Base-by-base conservation (phyloP, 2,888 invertebrate genomes). In the Dryobotodes eremita region DNA sequence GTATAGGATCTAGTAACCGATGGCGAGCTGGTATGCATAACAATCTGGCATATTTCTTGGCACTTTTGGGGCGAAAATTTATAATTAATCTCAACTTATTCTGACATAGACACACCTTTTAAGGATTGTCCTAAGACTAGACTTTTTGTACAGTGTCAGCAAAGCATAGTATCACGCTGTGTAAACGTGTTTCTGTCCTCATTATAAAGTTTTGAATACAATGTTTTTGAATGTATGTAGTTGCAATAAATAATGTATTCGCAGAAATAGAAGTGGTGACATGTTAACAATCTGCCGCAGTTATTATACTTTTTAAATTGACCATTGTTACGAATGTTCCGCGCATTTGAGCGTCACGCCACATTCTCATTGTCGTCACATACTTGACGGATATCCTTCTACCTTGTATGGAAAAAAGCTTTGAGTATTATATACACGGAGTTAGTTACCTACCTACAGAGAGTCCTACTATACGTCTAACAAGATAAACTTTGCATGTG, bases 361-460 rank as follows among this genome's bases (percentile, higher is more conserved):
- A 75, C 68, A 74, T 77, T 73, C 53, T 53, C 42, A 77, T 59
- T 75, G 71, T 62, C 75, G 77, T 79, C 79, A 77, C 70, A 68
- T 50, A 48, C 71, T 79, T 77, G 72, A 77, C 86, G 86, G 86
- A 87, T 86, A 86, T 87, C 88, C 86, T 62, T 65, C 66, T 72
- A 62, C 86, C 86, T 66, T 77, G 84, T 86, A 62, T 42, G 75
- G 79, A 78, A 76, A 82, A 75, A 76, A 61, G 61, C 73, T 85
- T 71, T 69, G 48, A 42, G 23, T 71, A 1, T 36, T 31, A 36
- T 57, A 57, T 46, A 77, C 48, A 15, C 2, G 48, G 36, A 55
- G n/a, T 55, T 59, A 23, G 46, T n/a, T 69, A 73, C 64, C n/a
- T 48, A 65, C 5, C 62, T 36, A 62, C 23, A 62, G 31, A 46